A percentile compares a stretch with the other conserved stretches of the same genome.
These are phyloP conservation scores for Monochamus saltuarius DNA, from an alignment of 1,140 invertebrate species.

Conservation along the genomic window DNA sequence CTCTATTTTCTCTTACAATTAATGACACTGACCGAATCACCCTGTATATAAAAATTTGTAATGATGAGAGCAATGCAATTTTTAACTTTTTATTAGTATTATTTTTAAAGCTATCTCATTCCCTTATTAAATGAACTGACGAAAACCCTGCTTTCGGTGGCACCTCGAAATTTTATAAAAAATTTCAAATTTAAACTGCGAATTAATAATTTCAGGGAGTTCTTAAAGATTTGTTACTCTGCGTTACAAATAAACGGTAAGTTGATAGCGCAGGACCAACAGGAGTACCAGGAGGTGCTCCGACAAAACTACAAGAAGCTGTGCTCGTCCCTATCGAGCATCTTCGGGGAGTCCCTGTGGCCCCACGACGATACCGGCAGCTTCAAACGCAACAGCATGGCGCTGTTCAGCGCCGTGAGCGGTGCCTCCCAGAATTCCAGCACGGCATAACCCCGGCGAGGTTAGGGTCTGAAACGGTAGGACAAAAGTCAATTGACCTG, in stretches of 20 bases:
- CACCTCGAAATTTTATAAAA: too few relatives aligned
- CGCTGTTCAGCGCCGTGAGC: conserved; percentile 68
- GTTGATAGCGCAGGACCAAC: conserved; percentile 81
- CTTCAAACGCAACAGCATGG: conserved; percentile 65
- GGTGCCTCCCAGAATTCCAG: conserved; percentile 66
- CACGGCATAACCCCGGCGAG: conserved; percentile 53
- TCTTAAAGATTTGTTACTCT: conserved; percentile 82
- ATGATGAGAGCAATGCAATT: too few relatives aligned
- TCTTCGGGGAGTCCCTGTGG: conserved; percentile 70
- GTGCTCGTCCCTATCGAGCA: conserved; percentile 70
- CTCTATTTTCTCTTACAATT: too few relatives aligned
- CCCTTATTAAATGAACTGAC: too few relatives aligned
- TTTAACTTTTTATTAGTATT: too few relatives aligned
- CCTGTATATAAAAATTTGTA: too few relatives aligned
- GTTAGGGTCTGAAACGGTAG: too few relatives aligned
- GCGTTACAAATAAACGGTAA: conserved; percentile 85
- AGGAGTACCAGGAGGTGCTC: conserved; percentile 85
- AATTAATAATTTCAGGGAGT: conserved; percentile 66
- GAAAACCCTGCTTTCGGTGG: background rate
- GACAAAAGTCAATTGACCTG: too few relatives aligned
- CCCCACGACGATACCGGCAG: conserved; percentile 64
- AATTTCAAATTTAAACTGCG: conserved; percentile 29
- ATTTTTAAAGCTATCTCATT: too few relatives aligned
- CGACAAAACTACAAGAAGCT: conserved; percentile 84
- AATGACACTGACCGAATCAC: too few relatives aligned